Base-by-base conservation (phyloP, 92 coral and sea anemone genomes). In the Paragorgia papillata region DNA sequence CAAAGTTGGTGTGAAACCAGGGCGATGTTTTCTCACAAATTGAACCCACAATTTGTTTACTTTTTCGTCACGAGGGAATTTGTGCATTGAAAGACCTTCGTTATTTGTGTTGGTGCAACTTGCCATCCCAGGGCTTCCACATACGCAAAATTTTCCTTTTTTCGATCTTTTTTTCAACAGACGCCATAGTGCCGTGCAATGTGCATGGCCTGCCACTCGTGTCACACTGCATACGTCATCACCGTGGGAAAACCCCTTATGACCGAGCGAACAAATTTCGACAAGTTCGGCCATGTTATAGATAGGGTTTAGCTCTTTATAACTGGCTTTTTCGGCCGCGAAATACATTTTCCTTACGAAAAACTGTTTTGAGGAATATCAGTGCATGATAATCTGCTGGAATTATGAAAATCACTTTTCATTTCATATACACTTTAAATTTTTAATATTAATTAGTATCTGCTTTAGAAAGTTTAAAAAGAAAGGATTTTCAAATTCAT, bases 31-130 rank as follows among this genome's bases (percentile, higher is more conserved):
- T 2, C 55, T 33, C 20, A 69, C 75, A 49, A 69, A 69, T 28
- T 69, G 31, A 18, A 53, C 54, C 75, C 75, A 69, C 34, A 41
- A 28, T 44, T 31, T 69, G 20, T 53, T 21, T 34, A 46, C 3
- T 19, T 22, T n/a, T 69, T 26, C 58, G 39, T 46, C 60, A n/a
- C 25, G 18, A 13, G 75, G 60, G 31, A 50, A 69, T 34, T 69
- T 41, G 60, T 46, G 75, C 75, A 69, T 69, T 24, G 75, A 69
- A 69, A 69, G 10, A 46, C 59, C 58, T 46, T 15, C 54, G 34
- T 19, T 41, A 28, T 30, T 46, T 24, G 51, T 69, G 30, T 46
- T 69, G 27, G 51, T 69, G 49, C 75, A 69, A 48, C 75, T 69
- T 18, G 31, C 60, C 39, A 41, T 24, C 35, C 39, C 31, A 48